Percentiles rank a stretch among this genome's conserved stretches.
phyloP scores from a whole-genome alignment of 2,888 invertebrate species.

The Ichneumon xanthorius region DNA sequence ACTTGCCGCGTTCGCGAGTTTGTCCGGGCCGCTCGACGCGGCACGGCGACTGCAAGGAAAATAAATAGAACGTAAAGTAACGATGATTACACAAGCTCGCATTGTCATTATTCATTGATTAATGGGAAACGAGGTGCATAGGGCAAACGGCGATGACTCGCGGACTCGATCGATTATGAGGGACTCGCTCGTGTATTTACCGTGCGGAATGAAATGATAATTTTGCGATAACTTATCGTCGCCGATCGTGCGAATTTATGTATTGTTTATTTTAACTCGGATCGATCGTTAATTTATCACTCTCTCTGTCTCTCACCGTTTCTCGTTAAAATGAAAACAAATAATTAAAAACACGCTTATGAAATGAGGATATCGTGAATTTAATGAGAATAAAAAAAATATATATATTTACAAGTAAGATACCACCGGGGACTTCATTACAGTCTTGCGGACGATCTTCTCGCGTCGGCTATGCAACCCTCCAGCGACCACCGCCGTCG shows the following conservation, averaged over 20 bases:
- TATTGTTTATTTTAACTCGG: constrained; percentile 6
- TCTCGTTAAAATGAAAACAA: constrained; percentile 24
- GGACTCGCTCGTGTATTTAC: constrained; percentile 7
- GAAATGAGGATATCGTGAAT: constrained; percentile 80
- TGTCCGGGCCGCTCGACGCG: background rate
- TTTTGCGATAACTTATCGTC: constrained; percentile 23
- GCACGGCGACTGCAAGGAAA: constrained; percentile 29
- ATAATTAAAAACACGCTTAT: constrained; percentile 72
- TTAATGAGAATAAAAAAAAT: constrained; percentile 78
- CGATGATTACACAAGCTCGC: constrained; percentile 59
- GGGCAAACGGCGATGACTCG: constrained; percentile 58
- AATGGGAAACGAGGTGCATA: constrained; percentile 58
- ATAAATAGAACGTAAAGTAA: constrained; percentile 60
- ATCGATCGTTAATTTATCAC: constrained; percentile 45
- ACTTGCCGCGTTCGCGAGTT: background rate
- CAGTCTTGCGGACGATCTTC: constrained; percentile 78
- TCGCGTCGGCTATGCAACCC: constrained; percentile 68
- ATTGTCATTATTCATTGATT: constrained; percentile 64
- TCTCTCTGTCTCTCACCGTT: background rate
- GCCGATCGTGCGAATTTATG: constrained; percentile 15
- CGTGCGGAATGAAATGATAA: constrained; percentile 2
- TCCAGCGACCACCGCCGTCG: constrained; percentile 66
- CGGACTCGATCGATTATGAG: constrained; percentile 50
- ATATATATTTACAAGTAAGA: constrained; percentile 84
- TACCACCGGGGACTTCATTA: constrained; percentile 82